Evolutionary conservation across 2,113 vertebrate genomes (phyloP), one percentile per base, ranked within the genome.

Genomic region (Parus major): DNA sequence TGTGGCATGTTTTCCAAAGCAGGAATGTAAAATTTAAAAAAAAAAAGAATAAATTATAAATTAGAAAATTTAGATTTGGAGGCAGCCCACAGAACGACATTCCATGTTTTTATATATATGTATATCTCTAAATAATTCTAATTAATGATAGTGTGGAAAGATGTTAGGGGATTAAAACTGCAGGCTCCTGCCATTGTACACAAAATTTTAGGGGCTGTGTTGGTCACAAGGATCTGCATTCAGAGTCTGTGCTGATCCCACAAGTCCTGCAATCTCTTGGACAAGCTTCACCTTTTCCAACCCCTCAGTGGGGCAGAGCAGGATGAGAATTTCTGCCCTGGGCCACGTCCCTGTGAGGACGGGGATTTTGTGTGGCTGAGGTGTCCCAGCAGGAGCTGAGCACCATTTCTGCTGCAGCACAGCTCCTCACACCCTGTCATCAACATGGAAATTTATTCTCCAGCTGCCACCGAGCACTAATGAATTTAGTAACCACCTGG

Each of bases 131-230:
- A 15, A 53, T 41, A 27, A 61, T 21, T 44, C 14, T 55, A 49
- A 78, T 41, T 59, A 21, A 85, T 1, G 3, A 44, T 27, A 55
- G 12, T 2, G 23, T 3, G 11, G 14, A 69, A 23, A 3, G 35
- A 22, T 3, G 12, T 49, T 29, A 52, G 25, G 20, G 15, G 41
- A 64, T 60, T 39, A 42, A 53, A 88, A 21, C 23, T 13, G 5
- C 21, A 50, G 55, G 36, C 31, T 71, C 47, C 52, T 9, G 3
- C 11, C 0, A 0, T 0, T 21, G 8, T 3, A 35, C 20, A 8
- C 15, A 15, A 72, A 29, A 47, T 7, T 44, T 53, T 1, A 5
- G 36, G 17, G 25, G 18, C 35, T 70, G 20, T 36, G 31, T 5
- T 21, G 68, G 31, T 25, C 31, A 5, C 2, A 19, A 35, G 4